Evolutionary conservation across 1,140 invertebrate genomes (phyloP), one percentile per base, ranked within the genome.

Genomic region (Camponotus floridanus): DNA sequence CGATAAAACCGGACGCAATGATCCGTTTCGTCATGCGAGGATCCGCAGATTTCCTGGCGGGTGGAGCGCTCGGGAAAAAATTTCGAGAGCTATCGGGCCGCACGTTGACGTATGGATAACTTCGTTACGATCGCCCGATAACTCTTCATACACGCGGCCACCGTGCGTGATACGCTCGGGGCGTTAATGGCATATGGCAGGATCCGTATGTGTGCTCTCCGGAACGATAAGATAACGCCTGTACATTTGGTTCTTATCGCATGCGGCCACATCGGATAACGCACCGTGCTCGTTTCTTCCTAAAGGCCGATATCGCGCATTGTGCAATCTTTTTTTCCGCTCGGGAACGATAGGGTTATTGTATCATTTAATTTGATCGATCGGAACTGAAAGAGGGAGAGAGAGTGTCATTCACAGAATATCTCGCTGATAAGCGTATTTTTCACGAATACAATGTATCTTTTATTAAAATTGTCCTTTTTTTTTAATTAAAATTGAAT

Each of bases 161-260:
- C 78, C 36, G 39, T 83, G 61, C 87, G 57, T 70, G 61, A 88
- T 61, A 88, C 70, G 71, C 26, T 91, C 88, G 92, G 91, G 83
- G 86, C 79, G 91, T 91, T 92, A 92, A 92, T 91, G 87, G 90
- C 92, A 91, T 91, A 91, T 91, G 90, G 85, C 86, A 84, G 79
- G 68, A 73, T 59, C 71, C 73, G 73, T 89, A 83, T 80, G 79
- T 89, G 86, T 89, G 86, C 68, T 85, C 45, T 51, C 59, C 73
- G 81, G 89, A 76, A 86, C 89, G 93, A 93, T 93, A 93, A 93
- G 92, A 91, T 91, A 91, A 87, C 89, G 68, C 85, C 55, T 73
- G 31, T 91, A 89, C 86, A 88, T 92, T 91, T 80, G 59, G 88
- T 87, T 90, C 88, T 92, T 93, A 92, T 93, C 92, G 76, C 71